Evolutionary conservation across 2,888 invertebrate species (phyloP).

Genomic region (Idaea dimidiata): DNA sequence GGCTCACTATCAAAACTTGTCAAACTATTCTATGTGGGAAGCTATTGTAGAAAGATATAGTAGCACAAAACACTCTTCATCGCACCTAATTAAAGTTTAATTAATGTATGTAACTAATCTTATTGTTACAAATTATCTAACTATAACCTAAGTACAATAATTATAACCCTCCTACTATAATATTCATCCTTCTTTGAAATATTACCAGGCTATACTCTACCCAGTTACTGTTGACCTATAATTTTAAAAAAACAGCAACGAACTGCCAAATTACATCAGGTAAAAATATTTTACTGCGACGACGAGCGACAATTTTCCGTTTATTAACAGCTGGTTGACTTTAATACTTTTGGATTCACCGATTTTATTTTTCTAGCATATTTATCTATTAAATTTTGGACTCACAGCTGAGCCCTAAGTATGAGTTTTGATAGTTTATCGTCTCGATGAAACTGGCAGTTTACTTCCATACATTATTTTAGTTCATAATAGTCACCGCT

Average conservation of each 20-base stretch:
- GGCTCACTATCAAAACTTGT: slow-evolving; percentile 1
- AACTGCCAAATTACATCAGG: not conserved
- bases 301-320: not conserved
- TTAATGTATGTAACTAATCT: not conserved
- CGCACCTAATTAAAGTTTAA: not conserved
- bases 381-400: no score
- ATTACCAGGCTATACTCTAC: not conserved
- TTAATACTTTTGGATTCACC: no score
- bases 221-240: not conserved
- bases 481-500: no score
- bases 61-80: not conserved
- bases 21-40: slow-evolving; percentile 1
- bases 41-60: not conserved
- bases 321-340: not conserved
- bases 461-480: no score
- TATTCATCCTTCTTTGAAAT: not conserved
- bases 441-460: no score
- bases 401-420: no score
- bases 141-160: not conserved
- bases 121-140: not conserved
- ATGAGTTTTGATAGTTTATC: no score
- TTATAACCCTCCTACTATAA: not conserved
- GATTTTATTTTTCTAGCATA: no score
- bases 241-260: not conserved
- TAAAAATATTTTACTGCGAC: not conserved